A percentile compares a stretch with the other conserved stretches of the same genome.
These are phyloP conservation scores for Cephus pulcher DNA, from an alignment of 2,888 invertebrate genomes.

Conservation along the genomic window DNA sequence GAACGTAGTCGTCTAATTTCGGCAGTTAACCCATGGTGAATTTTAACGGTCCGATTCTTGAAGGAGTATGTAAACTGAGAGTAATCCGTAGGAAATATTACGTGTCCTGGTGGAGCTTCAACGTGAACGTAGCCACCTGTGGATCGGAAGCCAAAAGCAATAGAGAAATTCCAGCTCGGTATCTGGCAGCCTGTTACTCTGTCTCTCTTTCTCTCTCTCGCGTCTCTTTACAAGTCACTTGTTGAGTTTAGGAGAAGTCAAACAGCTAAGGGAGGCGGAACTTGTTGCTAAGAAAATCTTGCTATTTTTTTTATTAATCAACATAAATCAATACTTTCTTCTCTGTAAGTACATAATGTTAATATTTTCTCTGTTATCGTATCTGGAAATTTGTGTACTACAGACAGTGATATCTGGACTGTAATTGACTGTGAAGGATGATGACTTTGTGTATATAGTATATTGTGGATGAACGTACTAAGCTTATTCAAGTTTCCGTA, in stretches of 20 bases:
- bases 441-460: background rate
- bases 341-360: background rate
- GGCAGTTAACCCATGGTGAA: background rate
- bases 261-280: constrained; percentile 43
- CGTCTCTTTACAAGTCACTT: constrained; percentile 44
- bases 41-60: background rate
- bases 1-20: background rate
- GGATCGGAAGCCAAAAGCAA: constrained; percentile 48
- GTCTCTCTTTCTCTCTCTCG: background rate
- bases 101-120: background rate
- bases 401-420: background rate
- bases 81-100: constrained; percentile 19
- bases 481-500: background rate
- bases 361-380: too few species aligned
- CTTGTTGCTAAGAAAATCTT: constrained; percentile 51
- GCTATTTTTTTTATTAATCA: background rate
- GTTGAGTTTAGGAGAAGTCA: constrained; percentile 55
- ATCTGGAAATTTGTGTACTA: background rate
- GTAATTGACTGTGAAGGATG: background rate
- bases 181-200: constrained; percentile 16
- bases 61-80: background rate
- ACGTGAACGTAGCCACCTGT: constrained; percentile 51
- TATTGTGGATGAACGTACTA: background rate
- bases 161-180: constrained; percentile 53
- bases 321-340: background rate